Evolutionary conservation across 1,140 invertebrate genomes (phyloP).

Genomic region (Hylaeus anthracinus): DNA sequence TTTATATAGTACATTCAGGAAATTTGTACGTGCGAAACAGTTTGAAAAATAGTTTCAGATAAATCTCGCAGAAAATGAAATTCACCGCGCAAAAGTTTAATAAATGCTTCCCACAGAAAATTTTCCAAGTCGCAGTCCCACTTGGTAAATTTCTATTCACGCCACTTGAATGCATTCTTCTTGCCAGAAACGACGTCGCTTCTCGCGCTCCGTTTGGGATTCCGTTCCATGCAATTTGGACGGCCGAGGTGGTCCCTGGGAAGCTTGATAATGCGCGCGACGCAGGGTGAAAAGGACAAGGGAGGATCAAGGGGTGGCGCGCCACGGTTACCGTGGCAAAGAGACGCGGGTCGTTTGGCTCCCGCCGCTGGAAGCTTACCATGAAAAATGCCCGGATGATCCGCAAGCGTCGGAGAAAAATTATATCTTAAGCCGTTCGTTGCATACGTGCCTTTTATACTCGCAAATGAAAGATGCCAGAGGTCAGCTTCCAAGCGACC

Average conservation of each 20-base stretch:
- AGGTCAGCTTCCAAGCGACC: background rate
- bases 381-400: constrained; percentile 74
- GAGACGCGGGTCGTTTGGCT: constrained; percentile 38
- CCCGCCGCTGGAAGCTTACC: constrained; percentile 67
- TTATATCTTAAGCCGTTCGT: constrained; percentile 58
- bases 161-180: constrained; percentile 52
- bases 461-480: background rate
- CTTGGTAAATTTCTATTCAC: background rate
- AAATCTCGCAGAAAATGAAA: too few relatives aligned
- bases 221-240: constrained; percentile 65
- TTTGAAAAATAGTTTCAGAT: too few relatives aligned
- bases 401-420: constrained; percentile 67
- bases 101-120: too few relatives aligned
- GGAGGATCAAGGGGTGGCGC: constrained; percentile 8
- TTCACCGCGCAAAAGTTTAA: too few relatives aligned
- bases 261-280: constrained; percentile 63
- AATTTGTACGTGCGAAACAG: too few relatives aligned
- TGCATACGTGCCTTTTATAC: constrained; percentile 18
- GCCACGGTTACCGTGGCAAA: constrained; percentile 30
- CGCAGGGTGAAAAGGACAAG: constrained; percentile 50
- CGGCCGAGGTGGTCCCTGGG: constrained; percentile 40
- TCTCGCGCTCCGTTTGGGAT: constrained; percentile 62
- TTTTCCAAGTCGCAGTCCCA: too few relatives aligned
- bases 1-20: too few relatives aligned
- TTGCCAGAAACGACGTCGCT: constrained; percentile 40